Conservation (phyloP, 2,113 vertebrate species). For the Laticauda laticaudata region DNA sequence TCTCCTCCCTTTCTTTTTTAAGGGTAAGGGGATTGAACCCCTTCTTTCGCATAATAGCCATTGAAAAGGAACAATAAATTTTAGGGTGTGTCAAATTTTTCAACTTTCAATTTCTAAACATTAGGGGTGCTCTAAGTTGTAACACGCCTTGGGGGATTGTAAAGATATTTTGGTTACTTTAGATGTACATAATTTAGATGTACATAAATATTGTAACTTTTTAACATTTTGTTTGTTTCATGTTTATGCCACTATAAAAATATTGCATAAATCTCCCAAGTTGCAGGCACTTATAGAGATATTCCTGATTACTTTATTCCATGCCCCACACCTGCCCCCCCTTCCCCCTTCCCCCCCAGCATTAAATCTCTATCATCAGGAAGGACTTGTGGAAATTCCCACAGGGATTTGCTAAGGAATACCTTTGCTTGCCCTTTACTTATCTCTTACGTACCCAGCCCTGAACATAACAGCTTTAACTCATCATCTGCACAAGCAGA, state of each 20-base stretch:
- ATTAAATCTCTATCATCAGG: background rate
- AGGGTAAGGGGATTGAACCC: background rate
- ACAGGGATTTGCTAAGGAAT: background rate
- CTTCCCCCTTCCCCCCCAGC: rapidly evolving
- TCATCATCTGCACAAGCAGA: background rate
- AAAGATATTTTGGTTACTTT: too few relatives aligned
- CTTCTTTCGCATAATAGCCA: background rate
- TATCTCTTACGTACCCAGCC: background rate
- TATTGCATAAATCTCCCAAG: background rate
- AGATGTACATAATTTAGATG: too few relatives aligned
- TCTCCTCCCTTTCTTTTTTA: background rate
- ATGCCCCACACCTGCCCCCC: background rate
- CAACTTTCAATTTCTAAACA: too few relatives aligned
- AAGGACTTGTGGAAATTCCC: background rate
- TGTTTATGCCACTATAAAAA: background rate
- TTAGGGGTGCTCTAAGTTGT: too few relatives aligned
- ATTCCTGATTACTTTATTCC: background rate
- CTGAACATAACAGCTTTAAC: background rate
- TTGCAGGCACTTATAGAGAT: background rate
- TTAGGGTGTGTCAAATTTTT: too few relatives aligned
- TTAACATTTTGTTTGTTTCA: too few relatives aligned
- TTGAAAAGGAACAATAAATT: background rate
- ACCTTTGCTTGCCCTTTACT: background rate
- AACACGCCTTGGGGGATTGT: too few relatives aligned
- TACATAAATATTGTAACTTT: too few relatives aligned